Conservation (phyloP, 1,140 invertebrate species). For the Pogonognathellus flavescens region DNA sequence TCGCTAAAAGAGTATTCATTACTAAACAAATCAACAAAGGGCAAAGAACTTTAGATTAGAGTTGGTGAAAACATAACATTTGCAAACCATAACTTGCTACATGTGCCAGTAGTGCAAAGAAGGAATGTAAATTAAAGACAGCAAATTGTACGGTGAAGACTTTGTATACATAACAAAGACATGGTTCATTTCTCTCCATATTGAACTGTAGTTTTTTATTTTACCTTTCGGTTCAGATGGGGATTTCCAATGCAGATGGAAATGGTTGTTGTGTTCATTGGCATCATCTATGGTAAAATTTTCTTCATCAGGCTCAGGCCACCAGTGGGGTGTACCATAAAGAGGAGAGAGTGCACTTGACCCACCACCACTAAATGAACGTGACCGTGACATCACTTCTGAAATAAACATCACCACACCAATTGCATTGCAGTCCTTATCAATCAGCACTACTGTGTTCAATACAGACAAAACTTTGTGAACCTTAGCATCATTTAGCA, state of each 20-base stretch:
- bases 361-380: constrained; percentile 31
- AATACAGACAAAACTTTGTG: neutral
- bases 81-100: constrained; percentile 6
- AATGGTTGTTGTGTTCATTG: constrained; percentile 6
- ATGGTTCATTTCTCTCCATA: too few species aligned
- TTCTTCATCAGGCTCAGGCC: constrained; percentile 57
- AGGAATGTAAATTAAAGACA: too few species aligned
- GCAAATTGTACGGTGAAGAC: too few species aligned
- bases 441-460: neutral
- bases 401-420: constrained; percentile 19
- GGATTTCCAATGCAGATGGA: neutral
- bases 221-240: constrained; percentile 23
- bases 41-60: constrained; percentile 9
- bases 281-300: constrained; percentile 24
- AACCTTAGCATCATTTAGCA: neutral
- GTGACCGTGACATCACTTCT: constrained; percentile 50
- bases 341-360: constrained; percentile 43
- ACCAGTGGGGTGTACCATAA: constrained; percentile 61
- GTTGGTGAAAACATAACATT: constrained; percentile 14
- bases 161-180: too few species aligned
- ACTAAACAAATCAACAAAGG: constrained; percentile 16
- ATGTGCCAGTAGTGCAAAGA: too few species aligned
- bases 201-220: neutral
- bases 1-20: neutral
- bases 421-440: neutral